Evolutionary conservation across 2,888 invertebrate genomes (phyloP).

Genomic region (Carabus problematicus): DNA sequence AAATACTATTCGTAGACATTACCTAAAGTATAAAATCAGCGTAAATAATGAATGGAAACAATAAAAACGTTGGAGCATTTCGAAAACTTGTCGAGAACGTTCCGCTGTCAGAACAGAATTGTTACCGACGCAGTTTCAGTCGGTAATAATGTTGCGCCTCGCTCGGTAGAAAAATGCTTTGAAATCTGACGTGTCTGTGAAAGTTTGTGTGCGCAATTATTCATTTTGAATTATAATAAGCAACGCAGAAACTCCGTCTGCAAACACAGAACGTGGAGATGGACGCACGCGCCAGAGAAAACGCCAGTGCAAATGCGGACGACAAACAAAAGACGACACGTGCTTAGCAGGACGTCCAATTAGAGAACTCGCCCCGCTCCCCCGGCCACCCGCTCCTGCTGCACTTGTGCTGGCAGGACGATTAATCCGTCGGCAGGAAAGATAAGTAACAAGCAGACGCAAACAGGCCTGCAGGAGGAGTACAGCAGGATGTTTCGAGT

Average conservation of each 20-base stretch:
- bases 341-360: slow-evolving; percentile 31
- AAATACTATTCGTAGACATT: no score
- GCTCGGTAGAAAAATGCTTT: no score
- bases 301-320: slow-evolving; percentile 30
- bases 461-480: slow-evolving; percentile 22
- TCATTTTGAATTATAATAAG: slow-evolving; percentile 9
- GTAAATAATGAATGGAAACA: no score
- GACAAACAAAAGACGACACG: slow-evolving; percentile 30
- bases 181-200: no score
- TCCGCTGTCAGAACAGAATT: no score
- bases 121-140: no score
- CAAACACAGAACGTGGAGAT: slow-evolving; percentile 38
- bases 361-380: slow-evolving; percentile 15
- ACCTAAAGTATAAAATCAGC: no score
- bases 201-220: no score
- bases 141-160: no score
- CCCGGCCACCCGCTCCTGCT: slow-evolving; percentile 14
- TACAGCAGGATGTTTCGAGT: slow-evolving; percentile 48
- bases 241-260: slow-evolving; percentile 36
- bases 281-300: slow-evolving; percentile 48
- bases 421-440: slow-evolving; percentile 38
- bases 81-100: no score
- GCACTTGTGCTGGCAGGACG: slow-evolving; percentile 16
- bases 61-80: no score
- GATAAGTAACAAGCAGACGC: slow-evolving; percentile 26